Base-by-base conservation (phyloP, 1,140 invertebrate species). In the Tenebrio molitor region DNA sequence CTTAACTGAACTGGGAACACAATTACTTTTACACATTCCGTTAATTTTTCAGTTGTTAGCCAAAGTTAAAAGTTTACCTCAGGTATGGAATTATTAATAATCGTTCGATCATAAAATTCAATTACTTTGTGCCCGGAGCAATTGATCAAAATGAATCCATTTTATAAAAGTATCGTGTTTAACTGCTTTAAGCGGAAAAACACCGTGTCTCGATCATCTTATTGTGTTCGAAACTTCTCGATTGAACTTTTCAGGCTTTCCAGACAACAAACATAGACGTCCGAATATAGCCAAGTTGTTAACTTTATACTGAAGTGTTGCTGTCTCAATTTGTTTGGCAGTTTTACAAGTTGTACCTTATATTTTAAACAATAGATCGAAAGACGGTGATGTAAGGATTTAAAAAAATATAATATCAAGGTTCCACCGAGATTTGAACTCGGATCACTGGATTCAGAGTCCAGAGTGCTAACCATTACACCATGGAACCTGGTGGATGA, bases 371-470 rank as follows among this genome's bases (percentile, higher is more conserved):
- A n/a, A n/a, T n/a, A n/a, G n/a, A n/a, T n/a, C n/a, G n/a, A n/a
- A n/a, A n/a, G n/a, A n/a, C n/a, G n/a, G n/a, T n/a, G n/a, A n/a
- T n/a, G n/a, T n/a, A n/a, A n/a, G n/a, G n/a, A n/a, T n/a, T n/a
- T n/a, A n/a, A n/a, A n/a, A n/a, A n/a, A n/a, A n/a, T n/a, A n/a
- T n/a, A n/a, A n/a, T n/a, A n/a, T n/a, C n/a, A n/a, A 80, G 79
- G 79, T 80, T 77, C 79, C 79, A 80, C 78, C 78, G 79, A 80
- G 79, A 80, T 77, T 80, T 78, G 79, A 80, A 79, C 78, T 80
- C 79, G 79, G 79, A 79, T 80, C 78, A 78, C 79, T 79, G 79
- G 79, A 80, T 80, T 80, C 79, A 80, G 73, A 80, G 79, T 80
- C 78, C 78, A 78, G 77, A 80, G 79, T 80, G 78, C 77, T 80